phyloP scores from a whole-genome alignment of 2,797 vertebrate species.

The Hirundo rustica region DNA sequence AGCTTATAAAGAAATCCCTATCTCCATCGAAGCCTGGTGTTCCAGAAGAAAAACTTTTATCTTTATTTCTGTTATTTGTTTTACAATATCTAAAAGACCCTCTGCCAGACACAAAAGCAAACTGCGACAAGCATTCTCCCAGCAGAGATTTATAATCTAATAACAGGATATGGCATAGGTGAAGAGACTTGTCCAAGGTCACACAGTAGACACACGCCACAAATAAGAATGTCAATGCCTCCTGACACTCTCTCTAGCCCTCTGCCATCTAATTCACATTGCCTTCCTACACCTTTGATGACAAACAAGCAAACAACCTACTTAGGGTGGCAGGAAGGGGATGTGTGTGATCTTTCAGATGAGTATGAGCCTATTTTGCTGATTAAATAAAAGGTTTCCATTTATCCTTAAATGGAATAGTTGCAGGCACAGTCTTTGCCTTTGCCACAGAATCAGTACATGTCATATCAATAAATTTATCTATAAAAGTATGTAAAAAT shows the following conservation, averaged over 20 bases:
- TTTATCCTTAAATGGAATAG: background rate
- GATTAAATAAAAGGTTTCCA: background rate
- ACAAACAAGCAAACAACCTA: background rate
- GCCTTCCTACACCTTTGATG: background rate
- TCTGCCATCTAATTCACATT: constrained; percentile 14
- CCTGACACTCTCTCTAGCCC: constrained; percentile 26
- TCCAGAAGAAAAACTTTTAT: background rate
- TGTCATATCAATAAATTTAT: background rate
- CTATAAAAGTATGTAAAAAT: background rate
- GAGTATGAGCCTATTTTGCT: background rate
- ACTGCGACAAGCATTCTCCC: background rate
- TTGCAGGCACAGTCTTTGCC: background rate
- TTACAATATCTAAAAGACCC: background rate
- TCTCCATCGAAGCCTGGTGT: background rate
- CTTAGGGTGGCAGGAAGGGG: background rate
- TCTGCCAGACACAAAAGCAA: background rate
- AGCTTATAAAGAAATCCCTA: background rate
- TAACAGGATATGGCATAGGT: constrained; percentile 61
- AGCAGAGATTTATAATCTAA: constrained; percentile 63
- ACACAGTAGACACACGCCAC: background rate
- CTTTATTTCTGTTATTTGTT: constrained; percentile 30
- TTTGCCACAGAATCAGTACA: background rate
- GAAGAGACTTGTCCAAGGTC: constrained; percentile 57
- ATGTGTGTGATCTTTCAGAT: background rate
- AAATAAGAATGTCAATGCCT: constrained; percentile 62